A percentile compares a stretch with the other conserved stretches of the same genome.
Evolutionary conservation across 2,113 vertebrate genomes (phyloP).

Genomic region (Ancistrus triradiatus): DNA sequence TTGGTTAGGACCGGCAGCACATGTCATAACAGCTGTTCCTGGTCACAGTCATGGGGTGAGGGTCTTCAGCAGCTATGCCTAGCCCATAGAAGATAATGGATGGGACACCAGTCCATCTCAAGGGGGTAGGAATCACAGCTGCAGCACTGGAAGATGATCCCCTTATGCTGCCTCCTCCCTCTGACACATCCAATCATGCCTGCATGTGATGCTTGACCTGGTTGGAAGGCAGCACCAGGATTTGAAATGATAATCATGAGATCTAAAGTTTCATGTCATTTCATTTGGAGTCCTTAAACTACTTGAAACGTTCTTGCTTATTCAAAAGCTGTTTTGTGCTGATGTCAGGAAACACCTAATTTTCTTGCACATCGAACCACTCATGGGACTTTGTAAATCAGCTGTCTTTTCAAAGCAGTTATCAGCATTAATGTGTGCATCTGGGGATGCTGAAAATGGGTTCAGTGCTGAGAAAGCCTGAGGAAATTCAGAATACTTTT

Average conservation of each 20-base stretch:
- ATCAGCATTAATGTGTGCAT: slow-evolving; percentile 48
- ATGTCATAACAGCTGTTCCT: no score
- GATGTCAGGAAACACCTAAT: slow-evolving; percentile 39
- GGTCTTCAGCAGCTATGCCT: no score
- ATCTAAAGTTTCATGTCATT: not conserved
- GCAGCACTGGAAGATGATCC: no score
- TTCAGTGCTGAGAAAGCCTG: slow-evolving; percentile 11
- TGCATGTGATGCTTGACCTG: no score
- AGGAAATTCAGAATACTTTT: slow-evolving; percentile 2
- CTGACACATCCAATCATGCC: no score
- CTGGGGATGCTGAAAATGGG: slow-evolving; percentile 45
- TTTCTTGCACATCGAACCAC: slow-evolving; percentile 48
- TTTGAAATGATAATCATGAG: not conserved
- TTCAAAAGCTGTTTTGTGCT: slow-evolving; percentile 61
- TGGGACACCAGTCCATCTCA: no score
- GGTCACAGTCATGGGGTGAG: no score
- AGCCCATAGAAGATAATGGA: no score
- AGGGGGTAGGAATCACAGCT: no score
- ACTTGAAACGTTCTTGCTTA: slow-evolving; percentile 34
- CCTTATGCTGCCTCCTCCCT: no score
- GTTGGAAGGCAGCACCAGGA: no score
- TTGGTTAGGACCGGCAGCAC: no score
- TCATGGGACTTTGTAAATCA: slow-evolving; percentile 54
- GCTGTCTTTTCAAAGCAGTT: slow-evolving; percentile 44
- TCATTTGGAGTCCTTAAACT: not conserved